These are phyloP conservation scores for Chirona hameri DNA, from an alignment of 2,888 invertebrate genomes.

Conservation along the genomic window DNA sequence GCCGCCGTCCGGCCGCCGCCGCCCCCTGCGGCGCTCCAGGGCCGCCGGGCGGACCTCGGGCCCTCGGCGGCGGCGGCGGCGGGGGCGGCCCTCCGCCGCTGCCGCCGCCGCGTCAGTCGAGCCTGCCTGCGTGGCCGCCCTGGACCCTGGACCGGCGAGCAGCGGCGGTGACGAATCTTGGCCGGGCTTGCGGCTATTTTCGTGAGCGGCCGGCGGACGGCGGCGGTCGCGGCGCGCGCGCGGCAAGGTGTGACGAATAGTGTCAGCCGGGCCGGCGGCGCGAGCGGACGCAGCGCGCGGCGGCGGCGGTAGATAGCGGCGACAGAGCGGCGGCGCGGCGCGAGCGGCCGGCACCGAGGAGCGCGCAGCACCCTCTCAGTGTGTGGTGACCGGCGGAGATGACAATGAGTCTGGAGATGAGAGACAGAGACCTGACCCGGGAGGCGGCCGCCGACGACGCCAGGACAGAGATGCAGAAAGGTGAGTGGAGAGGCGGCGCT, in stretches of 20 bases:
- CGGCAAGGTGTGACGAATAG: constrained; percentile 26
- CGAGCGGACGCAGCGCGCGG: constrained; percentile 13
- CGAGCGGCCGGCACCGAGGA: neutral
- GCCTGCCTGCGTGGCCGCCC: constrained; percentile 3
- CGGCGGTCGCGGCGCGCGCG: constrained; percentile 12
- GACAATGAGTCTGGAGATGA: constrained; percentile 27
- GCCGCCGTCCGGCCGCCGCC: neutral
- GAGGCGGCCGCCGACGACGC: neutral
- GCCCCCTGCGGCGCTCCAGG: neutral
- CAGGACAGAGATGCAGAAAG: constrained; percentile 10
- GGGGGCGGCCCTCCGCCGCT: neutral
- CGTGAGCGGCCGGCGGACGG: constrained; percentile 1
- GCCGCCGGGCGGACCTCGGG: neutral
- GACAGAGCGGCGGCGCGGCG: neutral
- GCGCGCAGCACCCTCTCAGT: neutral
- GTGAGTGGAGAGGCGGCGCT: neutral
- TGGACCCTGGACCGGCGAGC: neutral
- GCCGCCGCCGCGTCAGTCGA: constrained; percentile 1
- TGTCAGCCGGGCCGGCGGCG: constrained; percentile 9
- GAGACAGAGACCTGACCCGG: constrained; percentile 7
- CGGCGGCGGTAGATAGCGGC: neutral
- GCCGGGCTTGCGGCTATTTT: constrained; percentile 28
- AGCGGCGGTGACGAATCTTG: constrained; percentile 27
- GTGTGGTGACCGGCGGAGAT: neutral
- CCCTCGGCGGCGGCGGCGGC: neutral